phyloP scores from a whole-genome alignment of 2,888 invertebrate genomes.

The Dyspetes luteomarginatus region DNA sequence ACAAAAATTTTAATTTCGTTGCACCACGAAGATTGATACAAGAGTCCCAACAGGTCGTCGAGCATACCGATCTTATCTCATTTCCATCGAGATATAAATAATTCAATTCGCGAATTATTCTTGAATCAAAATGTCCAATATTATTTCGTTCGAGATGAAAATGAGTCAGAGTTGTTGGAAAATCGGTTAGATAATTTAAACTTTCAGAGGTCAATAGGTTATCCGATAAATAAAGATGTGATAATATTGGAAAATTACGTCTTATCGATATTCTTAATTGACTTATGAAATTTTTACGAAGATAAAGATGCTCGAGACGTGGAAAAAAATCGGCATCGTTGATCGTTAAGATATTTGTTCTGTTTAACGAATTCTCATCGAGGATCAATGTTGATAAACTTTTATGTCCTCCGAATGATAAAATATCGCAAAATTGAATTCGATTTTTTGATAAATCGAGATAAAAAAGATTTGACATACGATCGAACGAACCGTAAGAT shows the following conservation, averaged over 20 bases:
- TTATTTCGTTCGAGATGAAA: constrained; percentile 74
- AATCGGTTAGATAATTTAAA: constrained; percentile 64
- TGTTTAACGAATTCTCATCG: constrained; percentile 71
- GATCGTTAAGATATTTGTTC: constrained; percentile 64
- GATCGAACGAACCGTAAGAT: constrained; percentile 69
- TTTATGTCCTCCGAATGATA: constrained; percentile 70
- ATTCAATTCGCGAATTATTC: constrained; percentile 67
- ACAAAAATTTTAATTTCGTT: constrained; percentile 69
- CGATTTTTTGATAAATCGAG: constrained; percentile 76
- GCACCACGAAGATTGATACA: constrained; percentile 69
- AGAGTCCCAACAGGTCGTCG: constrained; percentile 65
- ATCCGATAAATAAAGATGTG: constrained; percentile 75
- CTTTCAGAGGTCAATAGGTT: constrained; percentile 71
- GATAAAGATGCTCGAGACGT: constrained; percentile 72
- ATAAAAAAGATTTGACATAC: constrained; percentile 72
- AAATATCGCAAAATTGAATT: constrained; percentile 73
- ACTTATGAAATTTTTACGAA: constrained; percentile 71
- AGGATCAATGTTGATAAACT: constrained; percentile 71
- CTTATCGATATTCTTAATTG: constrained; percentile 68
- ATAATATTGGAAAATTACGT: constrained; percentile 72
- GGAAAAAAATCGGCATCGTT: constrained; percentile 71
- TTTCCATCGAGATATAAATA: constrained; percentile 74
- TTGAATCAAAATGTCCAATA: constrained; percentile 69
- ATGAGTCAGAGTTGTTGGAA: constrained; percentile 72
- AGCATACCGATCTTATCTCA: constrained; percentile 71